Conservation (phyloP, 2,113 vertebrate genomes). For the Gallinago media region DNA sequence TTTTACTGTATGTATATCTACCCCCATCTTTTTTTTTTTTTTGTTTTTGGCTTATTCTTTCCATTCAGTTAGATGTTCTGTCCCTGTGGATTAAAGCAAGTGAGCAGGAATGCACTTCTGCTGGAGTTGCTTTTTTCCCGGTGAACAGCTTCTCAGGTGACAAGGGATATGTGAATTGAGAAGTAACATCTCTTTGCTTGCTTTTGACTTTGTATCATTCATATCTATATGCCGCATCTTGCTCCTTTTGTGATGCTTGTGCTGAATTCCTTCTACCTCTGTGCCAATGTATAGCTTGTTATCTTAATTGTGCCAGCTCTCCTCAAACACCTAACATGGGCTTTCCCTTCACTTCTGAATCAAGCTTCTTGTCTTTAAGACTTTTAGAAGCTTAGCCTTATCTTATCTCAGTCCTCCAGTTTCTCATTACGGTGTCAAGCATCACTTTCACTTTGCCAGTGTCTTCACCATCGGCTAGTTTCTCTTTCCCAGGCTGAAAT, state of each 20-base stretch:
- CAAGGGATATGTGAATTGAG: neutral
- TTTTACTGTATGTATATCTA: neutral
- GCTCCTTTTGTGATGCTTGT: neutral
- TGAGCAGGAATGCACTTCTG: neutral
- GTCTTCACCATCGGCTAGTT: neutral
- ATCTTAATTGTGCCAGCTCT: neutral
- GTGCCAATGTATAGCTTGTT: neutral
- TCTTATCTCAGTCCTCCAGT: slow-evolving; percentile 29
- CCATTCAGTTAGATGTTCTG: neutral
- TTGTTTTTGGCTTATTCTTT: neutral
- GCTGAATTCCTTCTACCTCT: neutral
- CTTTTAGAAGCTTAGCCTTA: neutral
- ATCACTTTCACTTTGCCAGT: slow-evolving; percentile 35
- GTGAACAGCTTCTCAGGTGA: neutral
- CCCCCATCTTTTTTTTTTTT: neutral
- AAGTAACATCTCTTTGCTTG: neutral
- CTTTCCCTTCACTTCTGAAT: neutral
- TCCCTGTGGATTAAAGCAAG: neutral
- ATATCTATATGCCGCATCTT: neutral
- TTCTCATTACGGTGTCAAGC: slow-evolving; percentile 9
- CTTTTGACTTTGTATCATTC: neutral
- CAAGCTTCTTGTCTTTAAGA: slow-evolving; percentile 8
- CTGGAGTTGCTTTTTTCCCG: neutral
- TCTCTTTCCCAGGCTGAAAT: neutral
- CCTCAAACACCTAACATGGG: neutral